Evolutionary conservation across 2,797 vertebrate genomes (phyloP), one percentile per base, ranked within the genome.

Genomic region (Pempheris klunzingeri): DNA sequence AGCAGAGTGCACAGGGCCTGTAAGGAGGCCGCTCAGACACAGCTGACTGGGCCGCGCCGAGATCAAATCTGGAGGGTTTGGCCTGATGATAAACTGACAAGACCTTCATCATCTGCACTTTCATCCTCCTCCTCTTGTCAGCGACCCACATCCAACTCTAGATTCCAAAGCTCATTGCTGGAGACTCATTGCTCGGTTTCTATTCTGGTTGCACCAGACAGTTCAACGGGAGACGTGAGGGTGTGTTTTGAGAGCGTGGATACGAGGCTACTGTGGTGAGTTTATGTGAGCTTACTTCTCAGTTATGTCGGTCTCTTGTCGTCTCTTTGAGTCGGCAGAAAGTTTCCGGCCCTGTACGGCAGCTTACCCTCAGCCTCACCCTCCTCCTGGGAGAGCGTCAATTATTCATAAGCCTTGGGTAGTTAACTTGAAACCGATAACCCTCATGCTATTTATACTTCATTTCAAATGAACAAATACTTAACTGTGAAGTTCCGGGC

Each of bases 381-480:
- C 81, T 81, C 64, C 60, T 79, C 87, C 83, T 71, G 85, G 82
- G 81, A 68, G 71, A 77, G 73, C 78, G 74, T 93, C 79, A 92
- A 94, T 94, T 92, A 95, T 94, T 93, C 91, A 93, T 87, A 87
- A 88, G 87, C 86, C 80, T 83, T 76, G 90, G 86, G 84, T 87
- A 83, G 91, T 87, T 89, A 88, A 93, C 93, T 86, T 92, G 93
- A 94, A 94, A 94, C 90, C 53, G 91, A 95, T 94, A 94, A 93
- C 92, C 92, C 80, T 91, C 84, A 90, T 93, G 91, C 93, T 94
- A 94, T 94, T 95, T 94, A 93, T 94, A 94, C 90, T 92, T 90
- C 61, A 90, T 93, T 93, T 93, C 75, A 90, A 91, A 93, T 87
- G 86, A 92, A 92, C 90, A 92, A 90, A 93, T 90, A 90, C 87